Percentiles rank a stretch among this genome's conserved stretches.
Conservation (phyloP, 2,797 vertebrate genomes). For the Coracias cyanogaster region DNA sequence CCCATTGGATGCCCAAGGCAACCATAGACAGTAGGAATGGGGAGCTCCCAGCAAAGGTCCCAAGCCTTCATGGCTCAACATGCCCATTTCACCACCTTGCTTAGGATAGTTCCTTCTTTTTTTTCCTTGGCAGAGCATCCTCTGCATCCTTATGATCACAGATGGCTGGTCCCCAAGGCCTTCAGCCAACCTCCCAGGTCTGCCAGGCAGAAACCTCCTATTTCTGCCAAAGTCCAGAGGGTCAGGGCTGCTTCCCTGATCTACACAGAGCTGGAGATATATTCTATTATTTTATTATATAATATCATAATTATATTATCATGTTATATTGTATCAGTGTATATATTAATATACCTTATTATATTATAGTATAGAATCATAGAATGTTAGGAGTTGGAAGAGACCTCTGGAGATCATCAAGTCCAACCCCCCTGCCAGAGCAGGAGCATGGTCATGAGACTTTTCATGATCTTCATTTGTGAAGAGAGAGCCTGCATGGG, state of each 20-base stretch:
- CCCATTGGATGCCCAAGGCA: not conserved
- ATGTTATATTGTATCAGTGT: not conserved
- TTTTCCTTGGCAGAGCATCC: accelerated
- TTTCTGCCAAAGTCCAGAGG: not conserved
- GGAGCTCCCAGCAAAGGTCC: not conserved
- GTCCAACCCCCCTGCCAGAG: too few relatives aligned
- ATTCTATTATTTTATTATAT: too few relatives aligned
- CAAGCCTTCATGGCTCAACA: not conserved
- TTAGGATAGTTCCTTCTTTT: not conserved
- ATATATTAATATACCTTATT: not conserved
- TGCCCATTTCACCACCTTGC: accelerated
- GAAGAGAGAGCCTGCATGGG: accelerated
- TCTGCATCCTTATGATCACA: accelerated
- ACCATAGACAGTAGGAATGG: not conserved
- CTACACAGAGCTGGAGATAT: accelerated
- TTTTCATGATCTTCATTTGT: accelerated
- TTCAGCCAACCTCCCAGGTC: not conserved
- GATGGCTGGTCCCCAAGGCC: too few relatives aligned
- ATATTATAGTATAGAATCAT: not conserved
- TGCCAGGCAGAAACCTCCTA: not conserved
- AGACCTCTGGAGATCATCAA: too few relatives aligned
- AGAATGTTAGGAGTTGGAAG: too few relatives aligned
- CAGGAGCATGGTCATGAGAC: too few relatives aligned
- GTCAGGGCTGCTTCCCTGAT: not conserved
- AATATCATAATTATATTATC: too few relatives aligned